phyloP scores from a whole-genome alignment of 2,797 vertebrate genomes.

The Urophycis tenuis region DNA sequence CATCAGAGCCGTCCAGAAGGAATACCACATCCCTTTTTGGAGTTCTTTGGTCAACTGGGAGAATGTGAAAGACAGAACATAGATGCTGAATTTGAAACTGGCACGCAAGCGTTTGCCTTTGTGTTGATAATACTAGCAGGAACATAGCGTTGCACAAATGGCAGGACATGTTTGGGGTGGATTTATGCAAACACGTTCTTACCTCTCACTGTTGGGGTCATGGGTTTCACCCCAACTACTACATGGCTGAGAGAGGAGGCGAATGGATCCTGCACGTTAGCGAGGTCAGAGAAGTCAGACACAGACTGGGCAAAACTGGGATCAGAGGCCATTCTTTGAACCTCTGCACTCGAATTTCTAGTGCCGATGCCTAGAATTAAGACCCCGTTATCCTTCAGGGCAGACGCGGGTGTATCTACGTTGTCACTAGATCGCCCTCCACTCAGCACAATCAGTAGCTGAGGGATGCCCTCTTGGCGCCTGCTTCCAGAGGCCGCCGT shows the following conservation, averaged over 20 bases:
- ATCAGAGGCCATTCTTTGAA: slow-evolving; percentile 28
- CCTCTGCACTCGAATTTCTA: slow-evolving; percentile 26
- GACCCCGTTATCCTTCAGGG: slow-evolving; percentile 9
- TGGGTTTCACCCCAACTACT: slow-evolving; percentile 13
- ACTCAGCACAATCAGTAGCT: slow-evolving; percentile 48
- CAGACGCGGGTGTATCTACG: slow-evolving; percentile 50
- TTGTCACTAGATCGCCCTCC: slow-evolving; percentile 57
- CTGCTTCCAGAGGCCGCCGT: slow-evolving; percentile 40
- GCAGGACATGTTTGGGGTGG: not conserved
- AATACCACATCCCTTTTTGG: slow-evolving; percentile 4
- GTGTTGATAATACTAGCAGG: not conserved
- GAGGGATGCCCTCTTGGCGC: slow-evolving; percentile 34
- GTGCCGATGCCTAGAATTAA: slow-evolving; percentile 34
- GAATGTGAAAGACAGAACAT: not conserved
- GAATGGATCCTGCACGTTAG: slow-evolving; percentile 32
- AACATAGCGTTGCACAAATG: not conserved
- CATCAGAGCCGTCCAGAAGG: slow-evolving; percentile 12
- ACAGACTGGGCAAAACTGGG: slow-evolving; percentile 29
- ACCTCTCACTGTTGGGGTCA: slow-evolving; percentile 46
- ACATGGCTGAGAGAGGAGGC: slow-evolving; percentile 11
- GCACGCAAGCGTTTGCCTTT: not conserved
- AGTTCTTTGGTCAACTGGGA: not conserved
- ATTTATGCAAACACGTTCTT: slow-evolving; percentile 27
- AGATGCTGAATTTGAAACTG: not conserved
- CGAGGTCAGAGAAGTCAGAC: slow-evolving; percentile 36